Evolutionary conservation across 2,888 invertebrate species (phyloP).

Genomic region (Dryobotodes eremita): DNA sequence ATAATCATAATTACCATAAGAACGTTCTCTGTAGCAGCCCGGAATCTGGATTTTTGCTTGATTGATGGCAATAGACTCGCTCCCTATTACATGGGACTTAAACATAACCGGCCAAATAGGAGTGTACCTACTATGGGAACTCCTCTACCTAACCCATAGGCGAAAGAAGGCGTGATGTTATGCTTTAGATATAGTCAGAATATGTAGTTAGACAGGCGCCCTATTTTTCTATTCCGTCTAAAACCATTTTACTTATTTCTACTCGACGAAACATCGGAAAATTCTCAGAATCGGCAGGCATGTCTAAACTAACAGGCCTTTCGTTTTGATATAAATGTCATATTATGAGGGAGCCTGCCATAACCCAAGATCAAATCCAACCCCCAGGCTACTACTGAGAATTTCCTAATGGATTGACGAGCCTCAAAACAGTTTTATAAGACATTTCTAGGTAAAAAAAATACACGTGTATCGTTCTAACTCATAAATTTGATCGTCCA

Average conservation of each 20-base stretch:
- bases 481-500: constrained; percentile 28
- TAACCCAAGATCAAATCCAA: background rate
- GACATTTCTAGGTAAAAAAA: background rate
- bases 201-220: background rate
- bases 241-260: background rate
- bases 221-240: background rate
- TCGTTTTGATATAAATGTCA: background rate
- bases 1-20: no score
- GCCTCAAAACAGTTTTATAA: background rate
- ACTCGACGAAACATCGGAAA: background rate
- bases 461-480: background rate
- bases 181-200: background rate
- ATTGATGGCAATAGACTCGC: background rate
- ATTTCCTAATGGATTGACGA: background rate
- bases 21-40: background rate
- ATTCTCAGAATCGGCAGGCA: background rate
- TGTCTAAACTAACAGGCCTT: background rate
- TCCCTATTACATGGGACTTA: background rate
- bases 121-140: background rate
- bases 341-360: background rate
- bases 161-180: background rate
- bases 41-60: accelerated
- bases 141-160: background rate
- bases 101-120: background rate
- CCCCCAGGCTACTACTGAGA: background rate